Evolutionary conservation across 2,113 vertebrate species (phyloP).

Genomic region (Stictonetta naevosa): DNA sequence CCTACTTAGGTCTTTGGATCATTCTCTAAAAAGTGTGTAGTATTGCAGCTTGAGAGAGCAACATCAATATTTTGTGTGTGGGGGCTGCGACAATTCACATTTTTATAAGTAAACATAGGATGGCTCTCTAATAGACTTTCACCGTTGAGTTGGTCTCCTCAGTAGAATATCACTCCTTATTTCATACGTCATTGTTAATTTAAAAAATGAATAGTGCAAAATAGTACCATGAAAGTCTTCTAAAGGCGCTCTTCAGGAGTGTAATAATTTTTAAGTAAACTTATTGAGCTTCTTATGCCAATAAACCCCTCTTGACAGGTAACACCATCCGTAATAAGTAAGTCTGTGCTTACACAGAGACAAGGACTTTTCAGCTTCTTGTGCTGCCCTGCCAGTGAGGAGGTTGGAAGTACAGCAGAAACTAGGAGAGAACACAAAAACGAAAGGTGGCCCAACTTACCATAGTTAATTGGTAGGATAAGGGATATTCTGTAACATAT

Average conservation of each 20-base stretch:
- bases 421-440: too few species aligned
- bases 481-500: too few species aligned
- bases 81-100: neutral
- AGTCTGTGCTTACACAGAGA: too few species aligned
- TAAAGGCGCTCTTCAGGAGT: neutral
- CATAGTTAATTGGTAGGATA: too few species aligned
- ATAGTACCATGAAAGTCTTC: neutral
- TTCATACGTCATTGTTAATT: neutral
- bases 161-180: neutral
- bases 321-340: neutral
- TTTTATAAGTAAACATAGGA: neutral
- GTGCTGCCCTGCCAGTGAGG: too few species aligned
- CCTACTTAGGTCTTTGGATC: neutral
- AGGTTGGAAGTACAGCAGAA: too few species aligned
- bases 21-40: neutral
- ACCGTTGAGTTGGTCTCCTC: neutral
- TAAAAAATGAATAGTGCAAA: neutral
- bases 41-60: neutral
- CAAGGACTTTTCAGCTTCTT: too few species aligned
- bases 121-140: neutral
- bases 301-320: neutral
- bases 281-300: neutral
- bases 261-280: neutral
- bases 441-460: too few species aligned
- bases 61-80: neutral